Conservation (phyloP, 2,888 invertebrate species). For the Hirtodrosophila duncani region DNA sequence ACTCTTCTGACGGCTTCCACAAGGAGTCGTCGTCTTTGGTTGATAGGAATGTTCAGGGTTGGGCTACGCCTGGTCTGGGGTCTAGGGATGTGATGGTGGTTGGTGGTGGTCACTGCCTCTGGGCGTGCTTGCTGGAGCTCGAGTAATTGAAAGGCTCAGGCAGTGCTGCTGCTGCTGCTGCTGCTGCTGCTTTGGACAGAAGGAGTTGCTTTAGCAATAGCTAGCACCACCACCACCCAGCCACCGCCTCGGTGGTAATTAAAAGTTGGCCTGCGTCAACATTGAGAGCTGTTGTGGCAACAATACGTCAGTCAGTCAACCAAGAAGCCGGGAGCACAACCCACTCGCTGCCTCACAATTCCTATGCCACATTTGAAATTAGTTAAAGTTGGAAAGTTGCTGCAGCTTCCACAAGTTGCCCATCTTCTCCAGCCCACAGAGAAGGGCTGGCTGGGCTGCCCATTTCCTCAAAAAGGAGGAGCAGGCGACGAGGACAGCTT, state of each 20-base stretch:
- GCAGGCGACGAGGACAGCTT: background rate
- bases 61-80: conserved; percentile 16
- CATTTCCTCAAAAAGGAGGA: no score
- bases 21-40: conserved; percentile 9
- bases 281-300: conserved; percentile 53
- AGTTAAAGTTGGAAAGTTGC: conserved; percentile 62
- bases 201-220: background rate
- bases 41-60: background rate
- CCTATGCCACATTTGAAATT: conserved; percentile 63
- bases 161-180: background rate
- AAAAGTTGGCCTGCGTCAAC: conserved; percentile 60
- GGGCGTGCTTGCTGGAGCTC: conserved; percentile 60
- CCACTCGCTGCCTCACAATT: conserved; percentile 42
- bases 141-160: conserved; percentile 60
- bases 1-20: conserved; percentile 26
- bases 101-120: conserved; percentile 44
- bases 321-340: conserved; percentile 26
- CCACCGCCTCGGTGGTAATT: conserved; percentile 58
- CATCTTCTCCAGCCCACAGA: background rate
- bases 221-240: background rate
- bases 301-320: conserved; percentile 65
- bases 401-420: conserved; percentile 35
- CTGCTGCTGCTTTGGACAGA: conserved; percentile 5
- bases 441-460: background rate
- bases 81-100: conserved; percentile 25